These are phyloP conservation scores for Zelleria hepariella DNA, from an alignment of 2,888 invertebrate genomes.

Conservation along the genomic window DNA sequence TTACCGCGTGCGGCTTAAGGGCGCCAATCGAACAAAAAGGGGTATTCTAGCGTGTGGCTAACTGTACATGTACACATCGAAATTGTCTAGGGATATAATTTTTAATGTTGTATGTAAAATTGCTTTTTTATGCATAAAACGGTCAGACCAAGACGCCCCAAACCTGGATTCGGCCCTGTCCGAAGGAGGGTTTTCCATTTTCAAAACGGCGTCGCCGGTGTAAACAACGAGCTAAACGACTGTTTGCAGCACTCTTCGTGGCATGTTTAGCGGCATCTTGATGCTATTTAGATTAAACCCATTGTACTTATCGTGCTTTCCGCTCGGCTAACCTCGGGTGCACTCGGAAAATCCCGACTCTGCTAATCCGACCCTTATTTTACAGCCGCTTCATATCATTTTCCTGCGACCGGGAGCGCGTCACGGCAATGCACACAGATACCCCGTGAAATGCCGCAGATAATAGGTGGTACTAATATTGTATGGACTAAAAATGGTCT, in stretches of 20 bases:
- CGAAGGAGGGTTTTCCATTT: neutral
- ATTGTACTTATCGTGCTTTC: slow-evolving; percentile 55
- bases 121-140: no score
- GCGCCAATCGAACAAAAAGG: no score
- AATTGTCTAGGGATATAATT: no score
- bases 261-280: slow-evolving; percentile 37
- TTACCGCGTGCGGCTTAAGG: no score
- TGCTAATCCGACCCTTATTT: slow-evolving; percentile 36
- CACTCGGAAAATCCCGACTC: slow-evolving; percentile 19
- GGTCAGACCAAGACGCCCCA: no score
- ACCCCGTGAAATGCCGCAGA: slow-evolving; percentile 46
- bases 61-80: no score
- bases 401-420: slow-evolving; percentile 16
- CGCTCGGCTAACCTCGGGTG: slow-evolving; percentile 44
- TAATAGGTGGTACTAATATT: slow-evolving; percentile 25
- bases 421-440: slow-evolving; percentile 51
- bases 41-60: no score
- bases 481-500: slow-evolving; percentile 1
- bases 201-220: neutral
- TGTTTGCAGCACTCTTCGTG: neutral
- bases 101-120: no score
- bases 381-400: slow-evolving; percentile 21
- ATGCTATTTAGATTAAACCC: slow-evolving; percentile 63
- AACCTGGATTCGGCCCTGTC: no score
- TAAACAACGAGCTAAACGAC: neutral